Percentiles rank a stretch among this genome's conserved stretches.
phyloP scores from a whole-genome alignment of 1,140 invertebrate genomes.

The Oncopeltus fasciatus region DNA sequence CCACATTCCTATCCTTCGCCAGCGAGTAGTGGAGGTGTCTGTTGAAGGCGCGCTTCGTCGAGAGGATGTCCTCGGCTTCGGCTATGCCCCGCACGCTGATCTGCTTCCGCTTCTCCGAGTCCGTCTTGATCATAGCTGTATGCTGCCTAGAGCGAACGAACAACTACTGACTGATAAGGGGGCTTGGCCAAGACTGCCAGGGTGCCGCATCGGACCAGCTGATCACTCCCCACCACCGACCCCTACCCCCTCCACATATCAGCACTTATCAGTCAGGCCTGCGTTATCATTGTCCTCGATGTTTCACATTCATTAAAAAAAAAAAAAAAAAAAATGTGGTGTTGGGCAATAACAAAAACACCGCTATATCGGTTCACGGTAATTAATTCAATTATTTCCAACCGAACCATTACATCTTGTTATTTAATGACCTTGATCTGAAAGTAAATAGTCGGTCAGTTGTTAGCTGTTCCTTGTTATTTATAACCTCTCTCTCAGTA shows the following conservation, averaged over 20 bases:
- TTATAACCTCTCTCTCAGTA: no score
- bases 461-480: no score
- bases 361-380: no score
- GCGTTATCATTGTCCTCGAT: neutral
- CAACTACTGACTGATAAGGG: no score
- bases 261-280: neutral
- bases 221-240: neutral
- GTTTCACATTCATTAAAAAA: neutral
- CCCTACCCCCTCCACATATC: neutral
- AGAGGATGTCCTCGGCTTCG: conserved; percentile 85
- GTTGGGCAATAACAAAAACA: neutral
- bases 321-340: neutral
- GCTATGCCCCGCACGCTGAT: conserved; percentile 97
- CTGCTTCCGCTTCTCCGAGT: conserved; percentile 90
- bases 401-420: no score
- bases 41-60: conserved; percentile 97
- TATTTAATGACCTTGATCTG: no score
- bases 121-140: conserved; percentile 53
- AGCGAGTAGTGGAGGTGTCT: conserved; percentile 96
- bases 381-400: no score
- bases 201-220: neutral
- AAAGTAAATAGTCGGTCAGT: no score
- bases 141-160: neutral
- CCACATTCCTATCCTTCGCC: conserved; percentile 97
- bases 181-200: neutral